Conservation (phyloP, 2,797 vertebrate genomes). For the Streptopelia turtur region DNA sequence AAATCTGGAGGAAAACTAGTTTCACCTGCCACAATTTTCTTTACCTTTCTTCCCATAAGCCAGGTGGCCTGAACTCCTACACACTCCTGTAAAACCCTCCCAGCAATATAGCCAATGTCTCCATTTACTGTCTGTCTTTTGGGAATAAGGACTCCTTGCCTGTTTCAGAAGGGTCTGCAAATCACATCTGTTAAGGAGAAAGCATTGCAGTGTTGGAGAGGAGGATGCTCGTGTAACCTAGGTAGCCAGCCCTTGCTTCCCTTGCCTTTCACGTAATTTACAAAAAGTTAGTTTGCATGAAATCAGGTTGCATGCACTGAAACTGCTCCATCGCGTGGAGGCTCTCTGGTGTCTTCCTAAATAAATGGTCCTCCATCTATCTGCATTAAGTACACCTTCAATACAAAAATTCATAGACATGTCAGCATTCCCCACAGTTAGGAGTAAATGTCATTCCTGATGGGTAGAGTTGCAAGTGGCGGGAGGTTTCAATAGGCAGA, state of each 20-base stretch:
- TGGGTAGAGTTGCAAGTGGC: accelerated
- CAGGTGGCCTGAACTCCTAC: not conserved
- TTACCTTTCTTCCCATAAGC: not conserved
- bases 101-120: not conserved
- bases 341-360: not conserved
- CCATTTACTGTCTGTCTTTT: not conserved
- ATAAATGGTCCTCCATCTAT: not conserved
- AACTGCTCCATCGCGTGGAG: not conserved
- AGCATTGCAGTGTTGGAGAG: not conserved
- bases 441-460: not conserved
- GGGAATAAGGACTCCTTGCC: not conserved
- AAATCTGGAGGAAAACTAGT: not conserved
- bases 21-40: not conserved
- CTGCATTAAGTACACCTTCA: not conserved
- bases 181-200: not conserved
- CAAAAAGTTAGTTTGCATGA: not conserved
- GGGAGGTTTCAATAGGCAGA: not conserved
- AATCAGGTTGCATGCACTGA: not conserved
- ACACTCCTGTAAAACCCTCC: not conserved
- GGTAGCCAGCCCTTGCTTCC: not conserved
- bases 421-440: not conserved
- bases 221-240: accelerated
- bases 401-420: accelerated
- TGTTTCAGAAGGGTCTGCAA: not conserved
- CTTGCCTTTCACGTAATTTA: not conserved